Evolutionary conservation across 2,113 vertebrate species (phyloP), one percentile per base, ranked within the genome.

Genomic region (Larimichthys polyactis): DNA sequence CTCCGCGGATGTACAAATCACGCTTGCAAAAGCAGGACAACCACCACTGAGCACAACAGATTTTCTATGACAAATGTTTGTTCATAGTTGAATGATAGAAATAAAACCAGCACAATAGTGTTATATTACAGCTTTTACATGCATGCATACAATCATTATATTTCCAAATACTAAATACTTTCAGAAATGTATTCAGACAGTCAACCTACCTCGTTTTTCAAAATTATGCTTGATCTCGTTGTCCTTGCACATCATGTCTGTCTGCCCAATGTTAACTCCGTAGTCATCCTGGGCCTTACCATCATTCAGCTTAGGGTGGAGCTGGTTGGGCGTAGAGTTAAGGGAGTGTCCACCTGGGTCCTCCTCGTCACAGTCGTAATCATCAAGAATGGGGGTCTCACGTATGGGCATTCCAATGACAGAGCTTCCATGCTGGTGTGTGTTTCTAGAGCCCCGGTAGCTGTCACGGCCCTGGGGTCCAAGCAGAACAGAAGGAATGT

Each of bases 331-430:
- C 5, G 91, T 93, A 85, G 93, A 93, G 86, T 90, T 94, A 0
- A 84, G 87, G 0, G 93, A 94, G 69, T 94, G 94, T 27, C 91
- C 92, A 0, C 92, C 95, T 1, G 95, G 96, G 2, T 98, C 98
- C 0, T 97, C 97, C 0, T 99, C 97, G 4, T 99, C 98, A 0
- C 95, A 97, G 93, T 99, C 98, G 0, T 97, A 99, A 89, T 99
- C 98, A 0, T 99, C 98, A 24, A 99, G 94, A 87, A 99, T 99
- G 71, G 98, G 98, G 0, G 98, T 99, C 94, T 99, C 98, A 0
- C 98, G 96, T 86, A 99, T 98, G 78, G 98, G 98, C 94, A 98
- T 96, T 0, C 98, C 97, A 0, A 99, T 98, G 80, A 99, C 98
- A 0, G 98, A 99, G 87, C 94, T 95, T 64, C 98, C 96, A 3